These are phyloP conservation scores for Perognathus longimembris DNA, from an alignment of 2,113 vertebrate genomes.

Conservation along the genomic window DNA sequence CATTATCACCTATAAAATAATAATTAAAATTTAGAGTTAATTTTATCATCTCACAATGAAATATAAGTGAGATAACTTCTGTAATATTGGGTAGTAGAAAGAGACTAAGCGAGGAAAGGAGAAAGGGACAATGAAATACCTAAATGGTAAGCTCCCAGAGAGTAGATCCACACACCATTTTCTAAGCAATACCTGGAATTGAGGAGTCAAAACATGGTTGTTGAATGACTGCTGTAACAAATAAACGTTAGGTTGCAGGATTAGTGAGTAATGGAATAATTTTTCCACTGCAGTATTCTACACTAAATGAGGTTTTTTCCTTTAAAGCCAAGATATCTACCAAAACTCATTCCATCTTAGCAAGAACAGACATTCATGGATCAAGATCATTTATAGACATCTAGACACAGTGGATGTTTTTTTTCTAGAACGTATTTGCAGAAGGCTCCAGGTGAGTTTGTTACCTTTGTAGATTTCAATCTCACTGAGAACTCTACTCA, in stretches of 20 bases:
- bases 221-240: conserved; percentile 52
- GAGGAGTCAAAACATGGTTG: not conserved
- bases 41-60: conserved; percentile 40
- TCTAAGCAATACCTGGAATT: not conserved
- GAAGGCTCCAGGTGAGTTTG: conserved; percentile 46
- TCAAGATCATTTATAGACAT: conserved; percentile 63
- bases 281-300: conserved; percentile 9
- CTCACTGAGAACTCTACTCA: conserved; percentile 45
- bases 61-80: not conserved
- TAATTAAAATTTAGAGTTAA: conserved; percentile 34
- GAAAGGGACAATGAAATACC: conserved; percentile 27
- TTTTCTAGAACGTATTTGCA: conserved; percentile 68
- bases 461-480: conserved; percentile 51
- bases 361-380: conserved; percentile 7
- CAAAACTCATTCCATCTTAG: conserved; percentile 53
- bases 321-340: conserved; percentile 39
- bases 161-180: not conserved
- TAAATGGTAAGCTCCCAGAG: conserved; percentile 1
- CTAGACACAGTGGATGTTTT: conserved; percentile 43
- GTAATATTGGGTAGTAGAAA: conserved; percentile 30
- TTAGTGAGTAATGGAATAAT: conserved; percentile 30
- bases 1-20: not conserved
- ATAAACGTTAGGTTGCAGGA: conserved; percentile 18
- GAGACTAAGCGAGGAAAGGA: not conserved
- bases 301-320: conserved; percentile 56